Evolutionary conservation across 2,797 vertebrate species (phyloP).

Genomic region (Lophotriccus pileatus): DNA sequence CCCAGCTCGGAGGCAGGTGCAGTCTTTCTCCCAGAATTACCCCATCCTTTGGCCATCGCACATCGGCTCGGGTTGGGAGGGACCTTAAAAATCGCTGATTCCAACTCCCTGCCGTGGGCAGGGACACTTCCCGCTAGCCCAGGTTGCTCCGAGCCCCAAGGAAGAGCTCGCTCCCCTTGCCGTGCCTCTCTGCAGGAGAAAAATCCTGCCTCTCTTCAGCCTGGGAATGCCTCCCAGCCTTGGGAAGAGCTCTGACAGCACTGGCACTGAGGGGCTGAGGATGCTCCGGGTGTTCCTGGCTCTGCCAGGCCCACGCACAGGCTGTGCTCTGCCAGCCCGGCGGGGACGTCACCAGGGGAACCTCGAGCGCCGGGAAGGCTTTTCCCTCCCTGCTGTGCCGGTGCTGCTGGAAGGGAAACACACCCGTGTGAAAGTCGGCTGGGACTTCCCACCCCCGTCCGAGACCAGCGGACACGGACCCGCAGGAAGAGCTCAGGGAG

Average conservation of each 20-base stretch:
- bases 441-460: rapidly evolving
- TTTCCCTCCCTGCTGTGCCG: not conserved
- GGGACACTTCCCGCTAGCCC: not conserved
- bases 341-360: not conserved
- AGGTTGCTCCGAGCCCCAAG: not conserved
- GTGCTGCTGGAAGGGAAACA: rapidly evolving
- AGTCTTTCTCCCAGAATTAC: not conserved
- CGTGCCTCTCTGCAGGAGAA: no score
- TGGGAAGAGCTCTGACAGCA: not conserved
- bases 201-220: not conserved
- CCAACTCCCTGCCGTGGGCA: not conserved
- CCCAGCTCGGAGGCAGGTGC: not conserved
- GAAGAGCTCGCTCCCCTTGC: not conserved
- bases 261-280: not conserved
- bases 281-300: not conserved
- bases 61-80: not conserved
- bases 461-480: not conserved
- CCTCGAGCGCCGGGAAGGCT: not conserved
- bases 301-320: not conserved
- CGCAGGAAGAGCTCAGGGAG: not conserved
- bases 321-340: not conserved
- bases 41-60: rapidly evolving
- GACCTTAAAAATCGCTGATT: not conserved
- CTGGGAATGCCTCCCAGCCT: not conserved
- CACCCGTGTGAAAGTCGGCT: rapidly evolving